Percentiles rank a stretch among this genome's conserved stretches.
Evolutionary conservation across 2,113 vertebrate species (phyloP).

Genomic region (Nyctibius bracteatus): DNA sequence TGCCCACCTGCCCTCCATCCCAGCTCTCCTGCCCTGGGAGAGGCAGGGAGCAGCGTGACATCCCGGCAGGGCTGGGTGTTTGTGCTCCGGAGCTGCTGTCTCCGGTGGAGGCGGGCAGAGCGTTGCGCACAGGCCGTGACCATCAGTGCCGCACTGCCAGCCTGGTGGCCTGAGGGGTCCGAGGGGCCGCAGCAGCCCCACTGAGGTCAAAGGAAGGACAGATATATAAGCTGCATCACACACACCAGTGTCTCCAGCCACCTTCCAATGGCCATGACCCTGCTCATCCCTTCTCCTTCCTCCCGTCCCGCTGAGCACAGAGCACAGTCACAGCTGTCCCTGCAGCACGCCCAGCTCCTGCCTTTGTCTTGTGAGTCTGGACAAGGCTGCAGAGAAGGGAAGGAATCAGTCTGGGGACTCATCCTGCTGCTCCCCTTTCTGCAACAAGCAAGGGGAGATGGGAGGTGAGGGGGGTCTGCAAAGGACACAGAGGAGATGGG

Average conservation of each 20-base stretch:
- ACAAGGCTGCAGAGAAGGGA: background rate
- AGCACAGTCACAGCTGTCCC: background rate
- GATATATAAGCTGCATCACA: background rate
- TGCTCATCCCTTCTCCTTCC: background rate
- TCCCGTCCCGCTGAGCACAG: accelerated
- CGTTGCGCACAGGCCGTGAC: accelerated
- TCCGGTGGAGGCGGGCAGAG: background rate
- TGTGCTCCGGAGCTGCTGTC: background rate
- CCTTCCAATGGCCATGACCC: background rate
- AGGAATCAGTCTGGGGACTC: background rate
- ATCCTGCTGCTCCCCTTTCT: background rate
- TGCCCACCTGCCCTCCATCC: background rate
- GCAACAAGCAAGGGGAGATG: background rate
- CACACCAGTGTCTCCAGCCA: background rate
- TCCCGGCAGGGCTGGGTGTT: background rate
- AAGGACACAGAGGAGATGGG: background rate
- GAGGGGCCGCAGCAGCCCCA: background rate
- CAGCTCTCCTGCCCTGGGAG: background rate
- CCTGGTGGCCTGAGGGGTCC: background rate
- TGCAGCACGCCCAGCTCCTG: background rate
- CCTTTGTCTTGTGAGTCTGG: background rate
- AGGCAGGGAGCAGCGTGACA: background rate
- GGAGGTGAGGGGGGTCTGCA: background rate
- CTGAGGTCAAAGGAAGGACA: background rate
- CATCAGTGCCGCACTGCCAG: background rate